Evolutionary conservation across 2,888 invertebrate species (phyloP), one percentile per base, ranked within the genome.

Genomic region (Folsomia manolachei): DNA sequence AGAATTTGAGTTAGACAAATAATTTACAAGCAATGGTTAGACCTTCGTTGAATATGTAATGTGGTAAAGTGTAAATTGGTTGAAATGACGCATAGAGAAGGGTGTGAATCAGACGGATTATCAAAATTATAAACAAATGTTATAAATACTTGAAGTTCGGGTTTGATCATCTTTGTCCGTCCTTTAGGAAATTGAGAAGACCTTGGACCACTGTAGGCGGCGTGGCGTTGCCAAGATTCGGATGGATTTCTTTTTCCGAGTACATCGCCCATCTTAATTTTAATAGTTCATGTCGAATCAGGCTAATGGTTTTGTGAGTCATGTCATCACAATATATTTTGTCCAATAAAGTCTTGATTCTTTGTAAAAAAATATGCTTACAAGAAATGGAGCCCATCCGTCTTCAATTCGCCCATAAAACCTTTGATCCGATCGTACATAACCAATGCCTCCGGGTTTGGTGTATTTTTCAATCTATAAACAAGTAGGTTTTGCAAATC

Each of bases 341-440:
- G n/a, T n/a, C n/a, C n/a, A n/a, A n/a, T n/a, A n/a, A n/a, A n/a
- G n/a, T n/a, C n/a, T n/a, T n/a, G n/a, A n/a, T n/a, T n/a, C 21
- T 62, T 27, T 2, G 66, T 7, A 62, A 24, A 26, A 2, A 19
- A 25, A 27, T 11, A 63, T 52, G 21, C 51, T 23, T 70, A 76
- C 74, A 56, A 71, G 14, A 53, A 76, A 62, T 14, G 69, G 53
- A 18, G 64, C 56, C 76, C 76, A 76, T 11, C 76, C 76, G 11
- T 65, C 51, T 14, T 62, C 69, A 26, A 69, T 62, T 9, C 69
- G 65, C 11, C 74, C 76, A 65, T 67, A 76, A 68, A 76, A 76
- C 25, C 39, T 51, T 11, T 60, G 66, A 7, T 21, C 60, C 1
- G 67, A 26, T 25, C 68, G 14, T 0, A 74, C 74, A 21, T 76